A percentile compares a stretch with the other conserved stretches of the same genome.
These are phyloP conservation scores for Artibeus jamaicensis DNA, from an alignment of 2,797 vertebrate species.

Conservation along the genomic window DNA sequence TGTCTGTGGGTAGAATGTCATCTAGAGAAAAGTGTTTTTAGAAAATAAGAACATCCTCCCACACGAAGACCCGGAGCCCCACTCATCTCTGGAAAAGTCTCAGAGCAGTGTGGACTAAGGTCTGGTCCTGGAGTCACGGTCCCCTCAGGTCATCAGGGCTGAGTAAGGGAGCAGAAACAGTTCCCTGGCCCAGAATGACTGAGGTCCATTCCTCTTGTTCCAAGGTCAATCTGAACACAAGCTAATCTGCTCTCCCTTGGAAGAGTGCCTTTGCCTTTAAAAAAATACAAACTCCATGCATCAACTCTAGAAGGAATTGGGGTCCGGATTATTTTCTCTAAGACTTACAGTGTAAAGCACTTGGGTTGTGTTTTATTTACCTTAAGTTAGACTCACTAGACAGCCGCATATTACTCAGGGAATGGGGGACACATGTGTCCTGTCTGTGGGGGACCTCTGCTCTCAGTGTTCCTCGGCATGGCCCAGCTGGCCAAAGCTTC, in stretches of 20 bases:
- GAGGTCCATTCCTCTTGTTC: neutral
- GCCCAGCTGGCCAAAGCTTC: neutral
- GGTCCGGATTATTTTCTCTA: neutral
- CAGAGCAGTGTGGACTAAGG: neutral
- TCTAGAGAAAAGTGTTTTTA: neutral
- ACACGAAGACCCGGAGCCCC: accelerated
- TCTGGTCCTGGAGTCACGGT: neutral
- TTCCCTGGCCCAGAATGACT: neutral
- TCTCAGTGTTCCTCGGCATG: neutral
- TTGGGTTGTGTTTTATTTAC: neutral
- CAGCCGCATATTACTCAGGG: neutral
- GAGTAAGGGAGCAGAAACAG: neutral
- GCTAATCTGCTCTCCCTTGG: neutral
- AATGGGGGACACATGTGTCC: neutral
- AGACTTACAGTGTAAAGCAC: neutral
- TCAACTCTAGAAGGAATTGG: neutral
- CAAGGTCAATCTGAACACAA: neutral
- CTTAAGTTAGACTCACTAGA: neutral
- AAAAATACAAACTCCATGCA: neutral
- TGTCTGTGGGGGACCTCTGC: accelerated
- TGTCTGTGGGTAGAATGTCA: neutral
- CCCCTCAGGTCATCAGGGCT: neutral
- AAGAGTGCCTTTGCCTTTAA: neutral
- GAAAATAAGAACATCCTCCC: neutral
- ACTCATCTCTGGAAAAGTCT: neutral